Evolutionary conservation across 2,888 invertebrate species (phyloP), one percentile per base, ranked within the genome.

Genomic region (Lasioglossum lativentre): DNA sequence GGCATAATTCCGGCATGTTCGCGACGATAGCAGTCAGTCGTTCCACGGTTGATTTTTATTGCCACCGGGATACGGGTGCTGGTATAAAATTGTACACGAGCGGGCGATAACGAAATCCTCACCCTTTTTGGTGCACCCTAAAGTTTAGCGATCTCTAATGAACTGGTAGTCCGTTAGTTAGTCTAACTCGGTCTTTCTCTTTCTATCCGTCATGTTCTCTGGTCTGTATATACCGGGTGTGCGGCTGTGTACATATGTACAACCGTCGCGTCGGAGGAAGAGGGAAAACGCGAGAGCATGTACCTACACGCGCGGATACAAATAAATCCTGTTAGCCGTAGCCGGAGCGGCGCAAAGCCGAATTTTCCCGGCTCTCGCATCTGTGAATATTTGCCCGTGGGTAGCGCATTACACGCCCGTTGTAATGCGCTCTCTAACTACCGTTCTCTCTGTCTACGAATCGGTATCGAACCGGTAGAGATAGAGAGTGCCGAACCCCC

Each of bases 81-180:
- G 80, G 80, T 30, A 84, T 84, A 85, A 86, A 89, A 88, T n/a
- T 82, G 79, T 82, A 75, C 75, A 42, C 45, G 47, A 47, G 30
- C 63, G 52, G 72, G 73, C 82, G 86, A 86, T 90, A 92, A 92
- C 90, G 90, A 90, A 92, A 92, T 91, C 91, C 92, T 90, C 92
- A 89, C 84, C 88, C 88, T 77, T 83, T 84, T 63, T 83, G 82
- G 78, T 86, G 80, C 85, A 83, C 92, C 93, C 91, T 87, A 90
- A 92, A 92, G 90, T 92, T 92, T 93, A 91, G 93, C 87, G 89
- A 93, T 92, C 93, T 93, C 93, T 93, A 93, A 93, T 93, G 93
- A 93, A 93, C 92, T 91, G 91, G 90, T 90, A 89, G 92, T 88
- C 89, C 89, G 92, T 92, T 92, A 92, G 92, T 93, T 92, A 91